Conservation (phyloP, 1,140 invertebrate genomes). For the Caenorhabditis tropicalis region DNA sequence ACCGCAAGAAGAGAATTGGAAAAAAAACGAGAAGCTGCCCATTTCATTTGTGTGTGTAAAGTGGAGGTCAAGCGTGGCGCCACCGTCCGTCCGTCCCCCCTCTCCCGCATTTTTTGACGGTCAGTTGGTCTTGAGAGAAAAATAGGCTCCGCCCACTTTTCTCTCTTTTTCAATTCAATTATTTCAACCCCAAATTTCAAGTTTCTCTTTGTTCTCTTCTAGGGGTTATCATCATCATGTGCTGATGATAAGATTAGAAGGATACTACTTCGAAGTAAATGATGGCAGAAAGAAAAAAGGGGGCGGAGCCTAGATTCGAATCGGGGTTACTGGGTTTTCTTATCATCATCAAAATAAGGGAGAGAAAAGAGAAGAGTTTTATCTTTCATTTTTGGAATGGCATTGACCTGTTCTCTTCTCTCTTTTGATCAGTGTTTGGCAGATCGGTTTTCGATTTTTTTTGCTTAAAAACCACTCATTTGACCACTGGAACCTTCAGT, state of each 20-base stretch:
- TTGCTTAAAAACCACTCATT: too few relatives aligned
- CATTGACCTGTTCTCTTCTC: too few relatives aligned
- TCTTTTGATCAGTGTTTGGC: too few relatives aligned
- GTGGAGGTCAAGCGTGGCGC: slow-evolving; percentile 22
- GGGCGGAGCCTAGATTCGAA: neutral
- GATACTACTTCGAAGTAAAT: neutral
- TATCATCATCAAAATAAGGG: neutral
- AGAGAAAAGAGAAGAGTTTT: too few relatives aligned
- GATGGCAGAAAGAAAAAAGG: neutral
- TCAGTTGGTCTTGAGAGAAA: too few relatives aligned
- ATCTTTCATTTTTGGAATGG: too few relatives aligned
- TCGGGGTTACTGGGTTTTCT: neutral
- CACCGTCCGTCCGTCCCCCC: neutral
- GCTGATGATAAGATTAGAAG: neutral
- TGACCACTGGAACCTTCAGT: too few relatives aligned
- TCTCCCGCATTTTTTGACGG: too few relatives aligned
- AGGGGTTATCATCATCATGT: neutral
- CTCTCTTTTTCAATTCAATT: neutral
- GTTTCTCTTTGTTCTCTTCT: neutral
- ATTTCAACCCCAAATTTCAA: neutral
- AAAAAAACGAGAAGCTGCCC: too few relatives aligned
- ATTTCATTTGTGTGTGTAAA: neutral
- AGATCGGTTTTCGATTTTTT: too few relatives aligned
- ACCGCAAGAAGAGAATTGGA: too few relatives aligned
- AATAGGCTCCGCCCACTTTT: neutral